Conservation (phyloP, 2,113 vertebrate species). For the Calyptomena viridis region DNA sequence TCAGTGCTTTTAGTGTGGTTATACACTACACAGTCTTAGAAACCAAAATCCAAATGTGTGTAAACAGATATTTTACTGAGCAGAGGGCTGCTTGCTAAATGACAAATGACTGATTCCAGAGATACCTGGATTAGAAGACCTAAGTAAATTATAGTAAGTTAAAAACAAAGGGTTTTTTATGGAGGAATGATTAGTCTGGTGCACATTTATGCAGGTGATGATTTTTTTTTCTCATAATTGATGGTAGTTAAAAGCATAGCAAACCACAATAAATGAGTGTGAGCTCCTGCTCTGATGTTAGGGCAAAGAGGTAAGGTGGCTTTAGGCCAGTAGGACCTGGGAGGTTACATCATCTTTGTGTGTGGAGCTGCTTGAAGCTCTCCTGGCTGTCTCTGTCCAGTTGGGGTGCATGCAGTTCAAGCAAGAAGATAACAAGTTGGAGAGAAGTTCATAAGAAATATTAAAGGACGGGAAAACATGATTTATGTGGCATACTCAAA, state of each 20-base stretch:
- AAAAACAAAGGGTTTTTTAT: background rate
- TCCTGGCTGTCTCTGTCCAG: background rate
- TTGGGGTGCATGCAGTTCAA: background rate
- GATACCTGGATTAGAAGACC: background rate
- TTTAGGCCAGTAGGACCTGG: background rate
- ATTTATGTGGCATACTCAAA: background rate
- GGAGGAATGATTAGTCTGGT: background rate
- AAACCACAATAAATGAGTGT: background rate
- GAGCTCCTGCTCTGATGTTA: background rate
- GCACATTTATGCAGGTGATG: background rate
- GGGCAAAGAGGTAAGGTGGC: background rate
- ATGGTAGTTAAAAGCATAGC: background rate
- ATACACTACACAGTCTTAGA: background rate
- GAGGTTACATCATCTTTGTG: background rate
- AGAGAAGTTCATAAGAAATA: background rate
- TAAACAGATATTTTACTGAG: background rate
- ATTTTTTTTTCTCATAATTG: background rate
- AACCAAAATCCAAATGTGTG: background rate
- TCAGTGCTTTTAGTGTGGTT: background rate
- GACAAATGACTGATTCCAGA: background rate
- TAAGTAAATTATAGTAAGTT: background rate
- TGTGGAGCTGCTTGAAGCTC: background rate
- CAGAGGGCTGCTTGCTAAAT: background rate
- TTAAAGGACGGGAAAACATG: background rate
- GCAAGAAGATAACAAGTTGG: background rate